Conservation (phyloP, 2,888 invertebrate species). For the Tachina grossa region DNA sequence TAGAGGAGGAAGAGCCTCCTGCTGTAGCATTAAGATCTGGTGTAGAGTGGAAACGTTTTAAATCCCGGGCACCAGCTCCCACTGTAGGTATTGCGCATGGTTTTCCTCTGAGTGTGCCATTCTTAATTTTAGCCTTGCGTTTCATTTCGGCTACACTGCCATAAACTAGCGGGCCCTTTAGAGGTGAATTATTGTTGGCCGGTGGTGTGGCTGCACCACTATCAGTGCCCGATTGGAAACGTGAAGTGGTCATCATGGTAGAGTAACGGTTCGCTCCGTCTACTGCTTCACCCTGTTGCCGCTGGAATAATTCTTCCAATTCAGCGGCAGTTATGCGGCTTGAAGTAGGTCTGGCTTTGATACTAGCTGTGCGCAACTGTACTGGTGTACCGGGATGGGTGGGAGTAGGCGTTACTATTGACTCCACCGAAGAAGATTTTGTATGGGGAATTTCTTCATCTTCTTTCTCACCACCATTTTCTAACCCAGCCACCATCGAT, state of each 20-base stretch:
- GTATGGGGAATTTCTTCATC: slow-evolving; percentile 84
- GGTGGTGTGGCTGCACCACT: slow-evolving; percentile 86
- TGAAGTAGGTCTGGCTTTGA: slow-evolving; percentile 93
- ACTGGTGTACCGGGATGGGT: slow-evolving; percentile 86
- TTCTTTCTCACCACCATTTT: slow-evolving; percentile 89
- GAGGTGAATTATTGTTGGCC: slow-evolving; percentile 85
- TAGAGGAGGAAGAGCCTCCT: slow-evolving; percentile 81
- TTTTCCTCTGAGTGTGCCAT: slow-evolving; percentile 82
- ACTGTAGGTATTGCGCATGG: slow-evolving; percentile 82
- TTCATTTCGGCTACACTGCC: slow-evolving; percentile 98
- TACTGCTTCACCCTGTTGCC: slow-evolving; percentile 88
- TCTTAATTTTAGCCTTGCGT: slow-evolving; percentile 85
- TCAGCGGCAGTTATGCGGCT: slow-evolving; percentile 95
- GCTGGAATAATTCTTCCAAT: slow-evolving; percentile 95
- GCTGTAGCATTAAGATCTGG: slow-evolving; percentile 88
- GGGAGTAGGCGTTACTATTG: slow-evolving; percentile 85
- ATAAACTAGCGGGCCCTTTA: slow-evolving; percentile 88
- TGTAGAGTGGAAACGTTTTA: slow-evolving; percentile 95
- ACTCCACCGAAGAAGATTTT: slow-evolving; percentile 92
- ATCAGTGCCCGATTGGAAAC: slow-evolving; percentile 86
- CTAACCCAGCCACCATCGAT: slow-evolving; percentile 95
- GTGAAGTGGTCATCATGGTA: slow-evolving; percentile 89
- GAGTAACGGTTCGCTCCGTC: slow-evolving; percentile 83
- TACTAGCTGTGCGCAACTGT: slow-evolving; percentile 94
- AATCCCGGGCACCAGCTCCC: slow-evolving; percentile 78